phyloP scores from a whole-genome alignment of 2,888 invertebrate species.

The Nematopogon swammerdamellus region DNA sequence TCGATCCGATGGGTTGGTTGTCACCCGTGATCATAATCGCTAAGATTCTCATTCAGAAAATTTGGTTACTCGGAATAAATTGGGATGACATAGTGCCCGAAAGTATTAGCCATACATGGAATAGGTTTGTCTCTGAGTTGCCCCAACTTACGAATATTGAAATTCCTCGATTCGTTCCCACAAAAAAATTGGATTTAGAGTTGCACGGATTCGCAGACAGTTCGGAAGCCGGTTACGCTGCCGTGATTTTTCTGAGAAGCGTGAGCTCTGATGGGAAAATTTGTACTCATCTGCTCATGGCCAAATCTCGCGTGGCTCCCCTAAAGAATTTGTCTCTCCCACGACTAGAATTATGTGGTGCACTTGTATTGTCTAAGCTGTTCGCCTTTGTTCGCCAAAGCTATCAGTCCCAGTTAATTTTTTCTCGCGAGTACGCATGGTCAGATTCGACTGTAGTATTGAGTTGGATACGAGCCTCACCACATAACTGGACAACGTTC shows the following conservation, averaged over 20 bases:
- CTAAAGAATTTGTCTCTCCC: slow-evolving; percentile 6
- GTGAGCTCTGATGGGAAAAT: slow-evolving; percentile 1
- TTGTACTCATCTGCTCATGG: slow-evolving; percentile 1
- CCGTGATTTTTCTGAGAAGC: slow-evolving; percentile 4
- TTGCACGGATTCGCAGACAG: slow-evolving; percentile 4
- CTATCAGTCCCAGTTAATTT: neutral
- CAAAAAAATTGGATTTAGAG: neutral
- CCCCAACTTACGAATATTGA: neutral
- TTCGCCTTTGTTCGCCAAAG: neutral
- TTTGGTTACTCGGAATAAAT: neutral
- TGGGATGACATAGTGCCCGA: neutral
- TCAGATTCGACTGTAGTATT: slow-evolving; percentile 9
- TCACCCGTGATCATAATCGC: slow-evolving; percentile 5
- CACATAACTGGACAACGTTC: slow-evolving; percentile 7
- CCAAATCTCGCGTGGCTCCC: slow-evolving; percentile 8
- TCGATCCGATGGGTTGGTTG: slow-evolving; percentile 9
- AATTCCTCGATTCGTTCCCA: neutral
- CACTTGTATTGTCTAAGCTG: slow-evolving; percentile 6
- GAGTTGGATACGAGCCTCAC: slow-evolving; percentile 5
- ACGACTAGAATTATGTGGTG: slow-evolving; percentile 9
- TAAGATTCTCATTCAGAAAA: neutral
- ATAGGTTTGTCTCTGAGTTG: neutral
- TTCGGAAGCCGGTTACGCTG: slow-evolving; percentile 4
- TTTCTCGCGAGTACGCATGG: slow-evolving; percentile 4
- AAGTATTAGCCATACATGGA: neutral